A percentile compares a stretch with the other conserved stretches of the same genome.
Evolutionary conservation across 2,797 vertebrate species (phyloP).

Genomic region (Eptatretus atami): DNA sequence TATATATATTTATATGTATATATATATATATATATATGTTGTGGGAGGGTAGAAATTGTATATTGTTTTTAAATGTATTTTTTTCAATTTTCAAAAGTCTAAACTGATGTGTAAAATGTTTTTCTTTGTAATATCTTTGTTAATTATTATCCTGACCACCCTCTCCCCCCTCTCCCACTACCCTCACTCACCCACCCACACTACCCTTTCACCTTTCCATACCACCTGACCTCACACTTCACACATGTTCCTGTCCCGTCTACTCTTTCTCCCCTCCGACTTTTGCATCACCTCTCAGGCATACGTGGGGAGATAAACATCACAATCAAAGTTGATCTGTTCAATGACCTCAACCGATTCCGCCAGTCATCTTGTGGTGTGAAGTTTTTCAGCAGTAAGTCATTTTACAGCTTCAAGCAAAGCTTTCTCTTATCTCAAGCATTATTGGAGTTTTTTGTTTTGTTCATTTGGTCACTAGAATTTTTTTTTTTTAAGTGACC

Average conservation of each 20-base stretch:
- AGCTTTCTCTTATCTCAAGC: too few relatives aligned
- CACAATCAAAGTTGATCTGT: conserved; percentile 86
- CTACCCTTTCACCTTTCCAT: background rate
- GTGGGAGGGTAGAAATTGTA: too few relatives aligned
- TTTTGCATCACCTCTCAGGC: conserved; percentile 17
- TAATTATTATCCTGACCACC: background rate
- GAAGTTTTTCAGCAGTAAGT: conserved; percentile 97
- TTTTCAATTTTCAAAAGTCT: too few relatives aligned
- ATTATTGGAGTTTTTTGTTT: background rate
- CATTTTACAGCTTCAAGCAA: background rate
- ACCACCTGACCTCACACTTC: too few relatives aligned
- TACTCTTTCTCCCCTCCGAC: conserved; percentile 7
- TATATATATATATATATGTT: too few relatives aligned
- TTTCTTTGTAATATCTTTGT: background rate
- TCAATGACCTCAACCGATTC: conserved; percentile 87
- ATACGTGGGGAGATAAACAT: conserved; percentile 90
- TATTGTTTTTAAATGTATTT: too few relatives aligned
- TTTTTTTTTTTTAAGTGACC: conserved; percentile 7
- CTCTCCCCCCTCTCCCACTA: too few relatives aligned
- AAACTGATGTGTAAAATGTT: background rate
- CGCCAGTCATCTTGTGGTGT: conserved; percentile 90
- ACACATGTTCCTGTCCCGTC: background rate
- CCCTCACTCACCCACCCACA: background rate
- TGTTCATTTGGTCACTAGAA: background rate
- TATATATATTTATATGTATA: too few relatives aligned